Conservation (phyloP, 2,888 invertebrate genomes). For the Drosophila recens region DNA sequence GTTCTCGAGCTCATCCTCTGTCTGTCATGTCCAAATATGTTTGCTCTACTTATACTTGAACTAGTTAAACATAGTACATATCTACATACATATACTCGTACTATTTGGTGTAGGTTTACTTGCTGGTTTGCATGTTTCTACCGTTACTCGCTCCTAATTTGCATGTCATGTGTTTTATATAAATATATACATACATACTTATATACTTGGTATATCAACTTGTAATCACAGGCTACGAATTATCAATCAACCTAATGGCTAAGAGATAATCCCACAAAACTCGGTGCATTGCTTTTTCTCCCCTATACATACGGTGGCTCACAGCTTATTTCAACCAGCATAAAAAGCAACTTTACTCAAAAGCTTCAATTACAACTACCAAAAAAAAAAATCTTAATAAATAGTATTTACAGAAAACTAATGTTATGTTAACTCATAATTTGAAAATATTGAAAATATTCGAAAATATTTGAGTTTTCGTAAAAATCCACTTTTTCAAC, state of each 20-base stretch:
- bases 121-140: constrained; percentile 72
- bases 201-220: constrained; percentile 22
- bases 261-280: constrained; percentile 44
- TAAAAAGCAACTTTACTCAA: too few relatives aligned
- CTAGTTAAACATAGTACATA: constrained; percentile 39
- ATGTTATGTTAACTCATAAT: too few relatives aligned
- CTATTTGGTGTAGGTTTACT: constrained; percentile 69
- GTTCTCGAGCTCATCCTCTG: constrained; percentile 1
- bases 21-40: constrained; percentile 22
- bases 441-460: too few relatives aligned
- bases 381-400: too few relatives aligned
- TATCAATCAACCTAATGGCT: constrained; percentile 54
- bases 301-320: too few relatives aligned
- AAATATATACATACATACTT: constrained; percentile 9
- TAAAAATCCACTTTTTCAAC: too few relatives aligned
- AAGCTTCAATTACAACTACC: too few relatives aligned
- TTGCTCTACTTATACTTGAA: constrained; percentile 57
- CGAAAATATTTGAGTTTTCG: too few relatives aligned
- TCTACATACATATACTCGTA: constrained; percentile 16
- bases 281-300: neutral
- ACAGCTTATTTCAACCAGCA: too few relatives aligned
- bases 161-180: constrained; percentile 48
- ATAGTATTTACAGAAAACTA: too few relatives aligned
- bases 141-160: constrained; percentile 54
- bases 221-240: constrained; percentile 30